Evolutionary conservation across 2,888 invertebrate species (phyloP), one percentile per base, ranked within the genome.

Genomic region (Lepidochitona cinerea): DNA sequence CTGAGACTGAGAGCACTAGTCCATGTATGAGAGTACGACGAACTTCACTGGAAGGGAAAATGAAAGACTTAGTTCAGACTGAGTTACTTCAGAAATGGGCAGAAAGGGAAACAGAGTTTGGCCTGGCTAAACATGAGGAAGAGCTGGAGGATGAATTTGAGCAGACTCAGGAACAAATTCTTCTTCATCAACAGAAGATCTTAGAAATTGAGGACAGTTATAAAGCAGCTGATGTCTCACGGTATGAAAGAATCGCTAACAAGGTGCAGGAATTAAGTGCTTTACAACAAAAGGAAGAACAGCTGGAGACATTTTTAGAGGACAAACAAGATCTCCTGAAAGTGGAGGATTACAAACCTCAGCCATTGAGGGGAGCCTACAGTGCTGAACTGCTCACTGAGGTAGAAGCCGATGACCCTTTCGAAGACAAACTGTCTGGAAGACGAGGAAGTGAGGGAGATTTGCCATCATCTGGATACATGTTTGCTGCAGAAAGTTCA

Each of bases 231-330:
- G 52, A 66, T 12, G 37, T 18, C 9, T 66, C 41, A 37, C 36
- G 64, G 14, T 37, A 23, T 36, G 36, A 73, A 65, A 52, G 76
- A 75, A 49, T 72, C 67, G 72, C 65, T 7, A 36, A 54, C 12
- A 75, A 83, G 79, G 67, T 77, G 67, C 78, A 79, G 70, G 75
- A 80, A 54, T 54, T 83, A n/a, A 71, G 76, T n/a, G 74, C 78
- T 14, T 79, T 86, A 1, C 74, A 80, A 41, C 73, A 77, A 23
- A 77, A 83, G 54, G 80, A 84, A 68, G 81, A 83, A 52, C 84
- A 85, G 75, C 73, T 87, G 49, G 82, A 85, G 70, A 75, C 83
- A 18, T 87, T 84, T 67, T 79, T 87, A 52, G 83, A 85, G 74
- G 86, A 87, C 77, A 86, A 84, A 66, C 76, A 83, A 70, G 85